phyloP scores from a whole-genome alignment of 2,797 vertebrate genomes.

The Poecilia gillii region DNA sequence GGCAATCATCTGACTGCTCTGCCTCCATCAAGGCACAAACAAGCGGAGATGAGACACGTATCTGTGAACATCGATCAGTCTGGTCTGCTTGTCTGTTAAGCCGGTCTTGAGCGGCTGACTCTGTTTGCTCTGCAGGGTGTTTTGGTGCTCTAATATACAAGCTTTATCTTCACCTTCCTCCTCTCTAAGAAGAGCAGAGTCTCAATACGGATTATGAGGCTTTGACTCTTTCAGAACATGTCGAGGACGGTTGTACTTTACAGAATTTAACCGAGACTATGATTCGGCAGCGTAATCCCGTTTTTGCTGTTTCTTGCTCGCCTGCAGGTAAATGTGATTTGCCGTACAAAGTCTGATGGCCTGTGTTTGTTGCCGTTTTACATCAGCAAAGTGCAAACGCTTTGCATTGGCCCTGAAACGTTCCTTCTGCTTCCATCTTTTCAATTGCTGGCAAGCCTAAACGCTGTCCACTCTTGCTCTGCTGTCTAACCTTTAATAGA shows the following conservation, averaged over 20 bases:
- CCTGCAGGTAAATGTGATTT: slow-evolving; percentile 64
- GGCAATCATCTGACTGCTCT: slow-evolving; percentile 30
- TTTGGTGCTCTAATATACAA: slow-evolving; percentile 60
- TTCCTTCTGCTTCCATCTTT: slow-evolving; percentile 22
- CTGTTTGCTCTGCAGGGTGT: slow-evolving; percentile 53
- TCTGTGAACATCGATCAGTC: slow-evolving; percentile 69
- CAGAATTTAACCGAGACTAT: slow-evolving; percentile 43
- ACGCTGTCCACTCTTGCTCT: slow-evolving; percentile 55
- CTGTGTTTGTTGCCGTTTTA: slow-evolving; percentile 30
- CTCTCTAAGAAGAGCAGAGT: slow-evolving; percentile 57
- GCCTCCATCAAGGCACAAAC: slow-evolving; percentile 42
- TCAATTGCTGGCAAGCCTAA: slow-evolving; percentile 24
- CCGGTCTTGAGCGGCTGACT: slow-evolving; percentile 53
- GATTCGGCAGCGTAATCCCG: slow-evolving; percentile 60
- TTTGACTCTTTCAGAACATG: slow-evolving; percentile 66
- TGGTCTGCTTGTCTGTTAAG: slow-evolving; percentile 61
- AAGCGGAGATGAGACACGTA: slow-evolving; percentile 59
- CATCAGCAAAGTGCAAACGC: slow-evolving; percentile 33
- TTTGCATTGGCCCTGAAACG: slow-evolving; percentile 21
- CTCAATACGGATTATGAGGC: slow-evolving; percentile 65
- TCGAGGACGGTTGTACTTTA: slow-evolving; percentile 52
- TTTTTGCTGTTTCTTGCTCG: slow-evolving; percentile 52
- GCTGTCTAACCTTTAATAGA: slow-evolving; percentile 71
- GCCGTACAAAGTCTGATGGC: slow-evolving; percentile 26
- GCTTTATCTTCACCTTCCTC: slow-evolving; percentile 65